phyloP scores from a whole-genome alignment of 2,888 invertebrate genomes.

The Leptopilina myrica region DNA sequence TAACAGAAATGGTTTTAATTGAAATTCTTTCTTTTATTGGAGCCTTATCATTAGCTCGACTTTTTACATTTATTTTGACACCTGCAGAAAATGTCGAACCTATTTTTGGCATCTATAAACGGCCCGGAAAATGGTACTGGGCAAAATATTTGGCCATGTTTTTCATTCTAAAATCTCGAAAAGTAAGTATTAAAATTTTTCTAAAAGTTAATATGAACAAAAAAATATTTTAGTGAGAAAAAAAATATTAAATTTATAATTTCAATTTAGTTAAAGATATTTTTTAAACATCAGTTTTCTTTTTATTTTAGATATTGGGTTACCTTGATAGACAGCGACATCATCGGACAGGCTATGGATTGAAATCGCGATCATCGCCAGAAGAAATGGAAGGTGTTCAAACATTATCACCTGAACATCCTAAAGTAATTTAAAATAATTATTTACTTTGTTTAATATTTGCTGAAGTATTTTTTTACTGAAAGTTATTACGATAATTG shows the following conservation, averaged over 20 bases:
- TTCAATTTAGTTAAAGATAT: background rate
- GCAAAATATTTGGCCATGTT: constrained; percentile 28
- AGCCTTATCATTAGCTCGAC: background rate
- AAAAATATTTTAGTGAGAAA: background rate
- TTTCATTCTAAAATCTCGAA: constrained; percentile 22
- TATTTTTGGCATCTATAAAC: constrained; percentile 31
- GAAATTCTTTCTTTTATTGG: background rate
- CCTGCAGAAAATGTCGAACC: constrained; percentile 4
- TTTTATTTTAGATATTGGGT: constrained; percentile 12
- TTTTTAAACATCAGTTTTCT: background rate
- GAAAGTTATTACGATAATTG: background rate
- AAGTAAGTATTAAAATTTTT: background rate
- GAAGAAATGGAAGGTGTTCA: constrained; percentile 31
- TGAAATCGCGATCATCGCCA: constrained; percentile 8
- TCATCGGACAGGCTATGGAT: constrained; percentile 23
- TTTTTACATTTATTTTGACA: constrained; percentile 6
- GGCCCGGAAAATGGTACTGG: constrained; percentile 29
- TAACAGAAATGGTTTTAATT: constrained; percentile 17
- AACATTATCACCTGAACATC: constrained; percentile 6
- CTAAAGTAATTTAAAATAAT: background rate
- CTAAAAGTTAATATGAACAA: background rate
- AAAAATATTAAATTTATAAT: background rate
- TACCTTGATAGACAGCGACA: background rate
- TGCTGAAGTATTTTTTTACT: background rate
- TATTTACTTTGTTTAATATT: background rate